Evolutionary conservation across 2,113 vertebrate genomes (phyloP).

Genomic region (Sander lucioperca): DNA sequence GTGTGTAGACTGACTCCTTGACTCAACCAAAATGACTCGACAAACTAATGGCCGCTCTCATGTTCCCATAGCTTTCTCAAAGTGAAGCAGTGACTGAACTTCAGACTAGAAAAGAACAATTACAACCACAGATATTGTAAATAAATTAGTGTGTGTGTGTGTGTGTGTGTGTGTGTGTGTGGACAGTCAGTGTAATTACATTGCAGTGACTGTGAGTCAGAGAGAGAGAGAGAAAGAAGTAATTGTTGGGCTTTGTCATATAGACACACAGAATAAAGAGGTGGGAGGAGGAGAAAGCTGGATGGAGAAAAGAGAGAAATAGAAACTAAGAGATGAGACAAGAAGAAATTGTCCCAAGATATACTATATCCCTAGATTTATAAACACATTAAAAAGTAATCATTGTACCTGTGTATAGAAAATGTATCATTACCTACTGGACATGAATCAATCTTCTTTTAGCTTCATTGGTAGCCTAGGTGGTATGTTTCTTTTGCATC

Average conservation of each 20-base stretch:
- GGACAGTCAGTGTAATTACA: slow-evolving; percentile 61
- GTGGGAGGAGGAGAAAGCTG: slow-evolving; percentile 47
- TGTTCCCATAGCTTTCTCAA: slow-evolving; percentile 26
- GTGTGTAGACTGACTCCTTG: not conserved
- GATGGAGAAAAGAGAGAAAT: slow-evolving; percentile 2
- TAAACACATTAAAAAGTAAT: not conserved
- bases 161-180: slow-evolving; percentile 7
- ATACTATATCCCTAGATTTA: not conserved
- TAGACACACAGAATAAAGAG: slow-evolving; percentile 42
- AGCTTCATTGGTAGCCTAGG: not conserved
- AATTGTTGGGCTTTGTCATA: slow-evolving; percentile 70
- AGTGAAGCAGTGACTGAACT: slow-evolving; percentile 11
- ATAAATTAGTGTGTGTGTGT: slow-evolving; percentile 40
- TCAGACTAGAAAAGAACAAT: slow-evolving; percentile 30
- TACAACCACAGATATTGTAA: slow-evolving; percentile 45
- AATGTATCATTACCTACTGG: slow-evolving; percentile 8
- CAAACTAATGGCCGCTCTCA: slow-evolving; percentile 16
- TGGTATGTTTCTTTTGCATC: not conserved
- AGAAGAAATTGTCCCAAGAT: not conserved
- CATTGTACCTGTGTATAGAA: not conserved
- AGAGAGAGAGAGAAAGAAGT: slow-evolving; percentile 65
- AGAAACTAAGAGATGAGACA: slow-evolving; percentile 14
- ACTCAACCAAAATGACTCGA: slow-evolving; percentile 11
- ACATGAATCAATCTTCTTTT: slow-evolving; percentile 6
- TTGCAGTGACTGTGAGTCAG: slow-evolving; percentile 75